A percentile compares a stretch with the other conserved stretches of the same genome.
Evolutionary conservation across 2,888 invertebrate species (phyloP).

Genomic region (Hartigia nigra): DNA sequence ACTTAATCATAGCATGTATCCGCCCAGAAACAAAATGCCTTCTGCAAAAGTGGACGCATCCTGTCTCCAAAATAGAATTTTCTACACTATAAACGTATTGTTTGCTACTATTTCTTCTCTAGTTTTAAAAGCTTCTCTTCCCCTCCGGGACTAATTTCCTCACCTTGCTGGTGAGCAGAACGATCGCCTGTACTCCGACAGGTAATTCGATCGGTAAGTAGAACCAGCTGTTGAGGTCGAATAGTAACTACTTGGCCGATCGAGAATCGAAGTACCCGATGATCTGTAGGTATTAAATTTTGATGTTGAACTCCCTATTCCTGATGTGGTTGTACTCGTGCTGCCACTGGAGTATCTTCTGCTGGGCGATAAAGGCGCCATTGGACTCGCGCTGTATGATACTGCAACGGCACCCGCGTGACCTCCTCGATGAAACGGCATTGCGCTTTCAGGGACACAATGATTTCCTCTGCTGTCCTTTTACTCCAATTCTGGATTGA

Average conservation of each 20-base stretch:
- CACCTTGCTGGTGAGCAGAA: conserved; percentile 51
- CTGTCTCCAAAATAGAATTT: neutral
- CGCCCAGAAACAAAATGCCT: neutral
- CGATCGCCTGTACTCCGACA: conserved; percentile 42
- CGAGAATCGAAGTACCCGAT: conserved; percentile 31
- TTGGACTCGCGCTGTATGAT: conserved; percentile 54
- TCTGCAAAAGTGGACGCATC: neutral
- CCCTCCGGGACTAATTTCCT: conserved; percentile 24
- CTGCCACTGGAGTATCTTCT: conserved; percentile 50
- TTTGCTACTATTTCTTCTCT: neutral
- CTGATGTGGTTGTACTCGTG: conserved; percentile 41
- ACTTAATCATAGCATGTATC: neutral
- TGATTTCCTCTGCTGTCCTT: conserved; percentile 2
- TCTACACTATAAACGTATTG: neutral
- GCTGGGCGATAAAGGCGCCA: conserved; percentile 58
- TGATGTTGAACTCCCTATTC: conserved; percentile 37
- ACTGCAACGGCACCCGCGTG: conserved; percentile 60
- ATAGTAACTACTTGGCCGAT: conserved; percentile 45
- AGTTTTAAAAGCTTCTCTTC: conserved; percentile 7
- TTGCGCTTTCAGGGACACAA: conserved; percentile 31
- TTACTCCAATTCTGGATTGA: neutral
- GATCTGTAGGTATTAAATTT: conserved; percentile 50
- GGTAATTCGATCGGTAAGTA: conserved; percentile 30
- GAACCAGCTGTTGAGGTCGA: conserved; percentile 36
- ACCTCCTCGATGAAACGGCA: conserved; percentile 59